Conservation (phyloP, 1,140 invertebrate species). For the Drosophila sucinea region DNA sequence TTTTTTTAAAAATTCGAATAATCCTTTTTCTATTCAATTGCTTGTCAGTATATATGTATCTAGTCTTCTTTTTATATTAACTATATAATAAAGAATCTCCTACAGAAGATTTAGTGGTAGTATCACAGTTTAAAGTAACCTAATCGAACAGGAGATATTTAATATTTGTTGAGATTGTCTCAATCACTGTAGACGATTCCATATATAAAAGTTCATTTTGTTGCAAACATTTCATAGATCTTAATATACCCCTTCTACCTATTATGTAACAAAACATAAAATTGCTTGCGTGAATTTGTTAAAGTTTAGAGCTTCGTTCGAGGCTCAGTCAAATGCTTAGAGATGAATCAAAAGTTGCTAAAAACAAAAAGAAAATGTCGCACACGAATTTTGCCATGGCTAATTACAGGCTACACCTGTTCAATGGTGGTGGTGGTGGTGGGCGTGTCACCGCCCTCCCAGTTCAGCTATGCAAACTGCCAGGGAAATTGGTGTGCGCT, state of each 20-base stretch:
- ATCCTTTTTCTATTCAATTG: too few relatives aligned
- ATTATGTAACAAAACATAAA: constrained; percentile 25
- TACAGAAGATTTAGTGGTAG: too few relatives aligned
- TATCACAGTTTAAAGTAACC: too few relatives aligned
- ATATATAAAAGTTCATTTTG: too few relatives aligned
- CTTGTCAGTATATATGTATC: too few relatives aligned
- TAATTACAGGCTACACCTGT: constrained; percentile 72
- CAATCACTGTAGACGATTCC: too few relatives aligned
- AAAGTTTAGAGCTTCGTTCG: constrained; percentile 79
- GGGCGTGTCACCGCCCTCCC: constrained; percentile 53
- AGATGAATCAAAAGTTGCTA: constrained; percentile 15
- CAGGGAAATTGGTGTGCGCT: constrained; percentile 11
- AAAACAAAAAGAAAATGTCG: constrained; percentile 46
- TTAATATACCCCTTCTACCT: not conserved
- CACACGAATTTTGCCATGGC: constrained; percentile 53
- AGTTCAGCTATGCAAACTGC: constrained; percentile 61
- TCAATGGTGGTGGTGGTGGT: constrained; percentile 27
- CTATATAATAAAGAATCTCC: too few relatives aligned
- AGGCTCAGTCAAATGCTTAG: not conserved
- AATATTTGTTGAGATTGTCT: too few relatives aligned
- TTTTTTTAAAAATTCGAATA: too few relatives aligned
- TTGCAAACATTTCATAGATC: not conserved
- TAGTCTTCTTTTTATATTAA: too few relatives aligned
- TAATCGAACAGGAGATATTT: too few relatives aligned
- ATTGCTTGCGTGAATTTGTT: constrained; percentile 77